Base-by-base conservation (phyloP, 1,140 invertebrate species). In the Drosophila willistoni region DNA sequence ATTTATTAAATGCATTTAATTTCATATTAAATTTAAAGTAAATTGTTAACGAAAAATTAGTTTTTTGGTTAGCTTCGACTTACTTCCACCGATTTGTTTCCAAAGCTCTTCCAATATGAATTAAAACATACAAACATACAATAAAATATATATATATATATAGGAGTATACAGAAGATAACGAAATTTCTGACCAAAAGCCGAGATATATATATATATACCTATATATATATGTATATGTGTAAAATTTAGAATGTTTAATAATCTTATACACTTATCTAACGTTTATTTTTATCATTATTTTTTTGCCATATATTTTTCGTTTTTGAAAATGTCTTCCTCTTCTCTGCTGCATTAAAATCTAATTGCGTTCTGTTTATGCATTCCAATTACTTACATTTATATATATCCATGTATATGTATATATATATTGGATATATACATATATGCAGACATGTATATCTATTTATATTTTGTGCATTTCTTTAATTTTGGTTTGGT, bases 1-100 rank as follows among this genome's bases (percentile, higher is more conserved):
- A 86, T 86, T 86, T 86, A 86, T 86, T 86, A 69, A 86, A 83
- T 87, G 84, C 84, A 87, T 87, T 87, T 89, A 89, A 84, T 89
- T 89, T 89, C 84, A 89, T 84, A 68, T 90, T 89, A 81, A 77
- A 83, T 74, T 87, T 80, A 80, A 69, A 71, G 14, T 82, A 64
- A 71, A 75, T 76, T 71, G 82, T 81, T 78, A 77, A 78, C 54
- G 65, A 73, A 64, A 86, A 76, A 36, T 59, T 57, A 69, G 73
- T 73, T 54, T 77, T 78, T 86, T 79, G 76, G 77, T 83, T 89
- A 76, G 84, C 77, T 84, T 84, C 75, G 68, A 89, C 77, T 83
- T 74, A 89, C 84, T 84, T 89, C 84, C 84, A 89, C 84, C 84
- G 84, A 89, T 81, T 81, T 89, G 71, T 89, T 89, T 89, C 84